Base-by-base conservation (phyloP, 2,888 invertebrate genomes). In the Cheilosia scutellata region DNA sequence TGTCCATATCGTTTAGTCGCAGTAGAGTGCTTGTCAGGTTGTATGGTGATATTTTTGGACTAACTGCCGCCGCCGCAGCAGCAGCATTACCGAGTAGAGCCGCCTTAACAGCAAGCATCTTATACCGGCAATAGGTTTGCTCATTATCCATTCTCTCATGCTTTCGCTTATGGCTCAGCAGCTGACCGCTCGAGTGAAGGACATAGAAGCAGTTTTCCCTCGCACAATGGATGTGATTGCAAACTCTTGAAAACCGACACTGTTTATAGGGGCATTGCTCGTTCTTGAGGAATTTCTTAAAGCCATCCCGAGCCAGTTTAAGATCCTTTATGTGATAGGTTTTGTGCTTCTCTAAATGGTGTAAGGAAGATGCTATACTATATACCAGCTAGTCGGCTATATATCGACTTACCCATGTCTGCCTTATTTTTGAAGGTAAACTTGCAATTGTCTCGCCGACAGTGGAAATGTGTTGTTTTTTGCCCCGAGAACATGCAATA, bases 351-450 rank as follows among this genome's bases (percentile, higher is more conserved):
- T 98, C 98, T 98, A 51, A 27, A n/a, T 11, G 20, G 20, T 5
- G 31, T 13, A 31, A 40, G 11, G 6, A 25, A 27, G 27, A 51
- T 27, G 4, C 5, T 51, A 3, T 27, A 47, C 16, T 47, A 7
- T 7, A 16, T 16, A 44, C 6, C n/a, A n/a, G 6, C 44, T 6
- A 0, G 6, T 5, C 7, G 7, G 20, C 44, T 16, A 7, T 0
- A 4, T 4, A 9, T 37, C 4, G 25, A 91, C 95, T 94, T 93
- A 98, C 98, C 98, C 98, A 98, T 98, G 93, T 98, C 98, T 90
- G 98, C 98, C 92, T 98, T 98, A 92, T 98, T 98, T 93, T 98
- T 98, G 93, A 98, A 98, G 0, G 98, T 98, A 90, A 96, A 98
- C 86, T 96, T 95, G 93, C 98, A 98, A n/a, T 96, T 96, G 55